A percentile compares a stretch with the other conserved stretches of the same genome.
phyloP scores from a whole-genome alignment of 2,113 vertebrate genomes.

The Muntiacus reevesi region DNA sequence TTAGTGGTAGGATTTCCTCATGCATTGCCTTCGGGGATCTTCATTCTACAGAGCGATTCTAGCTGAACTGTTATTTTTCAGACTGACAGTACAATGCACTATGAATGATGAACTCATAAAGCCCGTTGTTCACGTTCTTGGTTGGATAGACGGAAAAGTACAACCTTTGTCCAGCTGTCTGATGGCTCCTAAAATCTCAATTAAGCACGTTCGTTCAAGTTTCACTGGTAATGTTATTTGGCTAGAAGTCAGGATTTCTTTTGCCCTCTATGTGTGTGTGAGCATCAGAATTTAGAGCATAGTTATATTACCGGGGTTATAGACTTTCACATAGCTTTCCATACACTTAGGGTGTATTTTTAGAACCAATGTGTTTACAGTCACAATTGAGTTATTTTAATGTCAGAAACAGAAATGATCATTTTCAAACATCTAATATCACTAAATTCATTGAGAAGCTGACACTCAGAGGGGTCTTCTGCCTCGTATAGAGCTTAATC shows the following conservation, averaged over 20 bases:
- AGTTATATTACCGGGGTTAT: neutral
- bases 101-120: conserved; percentile 24
- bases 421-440: neutral
- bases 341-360: neutral
- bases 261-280: neutral
- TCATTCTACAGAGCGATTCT: neutral
- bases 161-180: conserved; percentile 12
- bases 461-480: neutral
- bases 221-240: conserved; percentile 22
- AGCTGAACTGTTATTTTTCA: neutral
- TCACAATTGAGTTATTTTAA: neutral
- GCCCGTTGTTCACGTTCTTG: conserved; percentile 11
- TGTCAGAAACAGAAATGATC: neutral
- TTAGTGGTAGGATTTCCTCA: neutral
- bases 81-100: neutral
- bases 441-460: neutral
- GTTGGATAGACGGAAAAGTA: neutral
- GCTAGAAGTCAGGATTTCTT: conserved; percentile 26
- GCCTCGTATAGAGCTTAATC: neutral
- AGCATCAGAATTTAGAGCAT: neutral
- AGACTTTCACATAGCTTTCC: neutral
- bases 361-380: neutral
- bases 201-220: neutral
- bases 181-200: conserved; percentile 34
- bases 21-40: neutral